Conservation (phyloP, 2,797 vertebrate genomes). For the Myiotriccus ornatus region DNA sequence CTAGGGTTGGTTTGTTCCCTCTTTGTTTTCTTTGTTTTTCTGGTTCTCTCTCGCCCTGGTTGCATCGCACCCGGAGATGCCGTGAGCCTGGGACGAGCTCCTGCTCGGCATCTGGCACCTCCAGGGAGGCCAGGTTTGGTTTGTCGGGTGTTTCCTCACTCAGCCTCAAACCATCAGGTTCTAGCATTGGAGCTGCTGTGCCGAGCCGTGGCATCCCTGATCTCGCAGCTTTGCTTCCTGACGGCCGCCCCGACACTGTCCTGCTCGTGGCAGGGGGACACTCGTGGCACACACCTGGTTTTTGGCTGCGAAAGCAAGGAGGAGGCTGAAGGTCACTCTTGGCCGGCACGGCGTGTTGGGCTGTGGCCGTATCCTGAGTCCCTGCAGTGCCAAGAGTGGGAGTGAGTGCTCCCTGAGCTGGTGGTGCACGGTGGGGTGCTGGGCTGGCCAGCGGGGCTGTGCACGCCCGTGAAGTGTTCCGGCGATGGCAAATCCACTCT, state of each 20-base stretch:
- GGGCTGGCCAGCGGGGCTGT: neutral
- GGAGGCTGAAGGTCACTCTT: neutral
- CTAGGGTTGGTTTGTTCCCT: neutral
- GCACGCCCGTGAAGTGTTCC: too few relatives aligned
- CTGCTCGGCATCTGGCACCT: neutral
- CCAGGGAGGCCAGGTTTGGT: neutral
- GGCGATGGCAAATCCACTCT: fast-evolving
- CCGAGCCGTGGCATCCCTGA: neutral
- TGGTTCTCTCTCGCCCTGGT: neutral
- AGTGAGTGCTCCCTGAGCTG: fast-evolving
- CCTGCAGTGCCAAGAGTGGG: fast-evolving
- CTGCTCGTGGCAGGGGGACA: fast-evolving
- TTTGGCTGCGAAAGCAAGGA: neutral
- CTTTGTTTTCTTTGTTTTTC: neutral
- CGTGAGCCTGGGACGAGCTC: neutral
- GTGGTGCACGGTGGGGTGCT: too few relatives aligned
- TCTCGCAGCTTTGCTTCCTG: neutral
- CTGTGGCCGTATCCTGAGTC: neutral
- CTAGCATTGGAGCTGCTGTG: fast-evolving
- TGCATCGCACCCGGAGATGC: fast-evolving
- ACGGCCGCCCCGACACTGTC: fast-evolving
- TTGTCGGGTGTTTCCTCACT: neutral
- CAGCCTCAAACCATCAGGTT: neutral
- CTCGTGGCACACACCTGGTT: fast-evolving
- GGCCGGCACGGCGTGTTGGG: fast-evolving